Percentiles rank a stretch among this genome's conserved stretches.
phyloP scores from a whole-genome alignment of 2,888 invertebrate genomes.

The Sarcophaga caerulescens region DNA sequence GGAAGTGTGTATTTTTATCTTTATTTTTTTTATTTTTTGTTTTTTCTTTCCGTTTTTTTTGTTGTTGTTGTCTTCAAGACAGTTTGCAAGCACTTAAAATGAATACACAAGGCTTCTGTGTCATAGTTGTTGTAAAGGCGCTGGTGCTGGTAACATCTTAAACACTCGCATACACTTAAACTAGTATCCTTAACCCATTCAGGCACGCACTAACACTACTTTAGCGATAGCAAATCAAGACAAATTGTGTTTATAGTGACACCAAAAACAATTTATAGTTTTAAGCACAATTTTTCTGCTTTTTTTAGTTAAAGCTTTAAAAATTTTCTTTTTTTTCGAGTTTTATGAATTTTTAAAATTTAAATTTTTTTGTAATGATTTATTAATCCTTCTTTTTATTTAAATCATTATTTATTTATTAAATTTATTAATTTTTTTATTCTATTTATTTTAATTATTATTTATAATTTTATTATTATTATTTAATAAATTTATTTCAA shows the following conservation, averaged over 20 bases:
- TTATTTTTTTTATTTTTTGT: background rate
- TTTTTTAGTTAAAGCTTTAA: background rate
- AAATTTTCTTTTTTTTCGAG: background rate
- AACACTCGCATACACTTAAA: background rate
- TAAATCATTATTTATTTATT: background rate
- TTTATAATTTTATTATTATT: background rate
- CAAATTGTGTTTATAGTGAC: too few species aligned
- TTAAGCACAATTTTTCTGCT: too few species aligned
- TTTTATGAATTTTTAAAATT: background rate
- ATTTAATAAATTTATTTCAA: conserved; percentile 4
- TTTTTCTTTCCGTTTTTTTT: background rate
- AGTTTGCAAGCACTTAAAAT: conserved; percentile 15
- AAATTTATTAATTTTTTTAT: too few species aligned
- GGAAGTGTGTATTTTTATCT: background rate
- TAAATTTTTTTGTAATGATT: background rate
- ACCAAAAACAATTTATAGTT: too few species aligned
- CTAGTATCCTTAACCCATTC: too few species aligned
- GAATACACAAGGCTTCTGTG: background rate
- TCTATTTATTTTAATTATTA: background rate
- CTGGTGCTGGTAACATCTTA: background rate
- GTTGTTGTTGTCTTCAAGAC: background rate
- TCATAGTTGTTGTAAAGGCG: conserved; percentile 12
- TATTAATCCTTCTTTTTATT: background rate
- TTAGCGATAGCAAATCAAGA: too few species aligned
- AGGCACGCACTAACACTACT: too few species aligned